Evolutionary conservation across 2,888 invertebrate species (phyloP), one percentile per base, ranked within the genome.

Genomic region (Gisinianus flammeolus): DNA sequence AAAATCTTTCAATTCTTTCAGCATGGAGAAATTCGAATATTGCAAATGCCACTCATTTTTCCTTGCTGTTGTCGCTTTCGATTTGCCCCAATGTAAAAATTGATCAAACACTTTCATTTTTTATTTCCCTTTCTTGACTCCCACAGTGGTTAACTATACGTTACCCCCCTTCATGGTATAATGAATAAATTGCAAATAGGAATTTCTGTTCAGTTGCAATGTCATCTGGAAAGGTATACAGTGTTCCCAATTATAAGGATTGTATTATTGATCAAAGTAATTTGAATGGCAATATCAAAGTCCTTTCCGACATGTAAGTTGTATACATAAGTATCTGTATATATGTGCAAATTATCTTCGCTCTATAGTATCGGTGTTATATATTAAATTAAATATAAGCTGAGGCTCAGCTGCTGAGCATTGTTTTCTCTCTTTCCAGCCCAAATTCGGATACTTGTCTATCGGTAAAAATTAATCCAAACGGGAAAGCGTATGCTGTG

Each of bases 381-480:
- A n/a, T n/a, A n/a, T n/a, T n/a, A n/a, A n/a, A n/a, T n/a, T n/a
- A n/a, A n/a, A n/a, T n/a, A n/a, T n/a, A n/a, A n/a, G n/a, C n/a
- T n/a, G n/a, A n/a, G n/a, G n/a, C n/a, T n/a, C n/a, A n/a, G n/a
- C n/a, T n/a, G n/a, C n/a, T n/a, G n/a, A n/a, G n/a, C n/a, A n/a
- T n/a, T n/a, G n/a, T n/a, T n/a, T n/a, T n/a, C n/a, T n/a, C n/a
- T n/a, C n/a, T n/a, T 52, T 80, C 74, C 64, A 33, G 78, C 2
- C 77, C 30, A n/a, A 74, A 74, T 66, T 30, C 74, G 1, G 33
- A 80, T n/a, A 72, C 28, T 22, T 81, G 82, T 54, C 35, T 90
- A 85, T 91, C 90, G 84, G 87, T 90, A 80, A 89, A 90, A 85
- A 91, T 91, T 85, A 91, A 91, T 56, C 91, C 91, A 86, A 89